Evolutionary conservation across 2,888 invertebrate species (phyloP), one percentile per base, ranked within the genome.

Genomic region (Protodeltote pygarga): DNA sequence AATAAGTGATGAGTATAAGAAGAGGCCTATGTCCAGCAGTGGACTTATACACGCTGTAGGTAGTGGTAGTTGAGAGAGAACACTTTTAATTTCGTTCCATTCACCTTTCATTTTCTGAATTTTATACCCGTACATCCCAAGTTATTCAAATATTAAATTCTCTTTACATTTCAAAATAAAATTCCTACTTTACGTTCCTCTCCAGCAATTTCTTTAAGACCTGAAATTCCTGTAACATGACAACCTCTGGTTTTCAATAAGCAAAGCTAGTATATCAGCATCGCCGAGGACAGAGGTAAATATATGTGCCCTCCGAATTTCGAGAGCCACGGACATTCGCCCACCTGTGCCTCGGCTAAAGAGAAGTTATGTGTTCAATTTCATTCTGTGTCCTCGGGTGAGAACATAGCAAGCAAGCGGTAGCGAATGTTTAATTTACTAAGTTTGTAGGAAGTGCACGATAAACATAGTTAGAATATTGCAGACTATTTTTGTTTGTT

Each of bases 341-440:
- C 74, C 79, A 79, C 77, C 81, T 81, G 81, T 65, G 73, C 61
- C 75, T 51, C 55, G 53, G 42, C 60, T 75, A 77, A 79, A 77
- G 71, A 77, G 73, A 77, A 81, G 74, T 83, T 83, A 83, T 83
- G 80, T 64, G 71, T 81, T 77, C 81, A 82, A 83, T 83, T 79
- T 82, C 62, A 76, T 65, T 65, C 58, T 63, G 52, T 45, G 17
- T 20, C 6, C 23, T 46, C 45, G 42, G 41, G 53, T 21, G 33
- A 6, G 29, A 13, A 42, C 34, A 27, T 21, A 23, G 44, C 42
- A 25, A n/a, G 24, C 25, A 16, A 23, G 35, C 28, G 20, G 16
- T n/a, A 65, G 63, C 51, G 62, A 17, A 11, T 28, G 29, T 41
- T 20, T 47, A 24, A 29, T 37, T 6, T 38, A 23, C 40, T 27